phyloP scores from a whole-genome alignment of 1,140 invertebrate genomes.

The Drosophila kohkoa region DNA sequence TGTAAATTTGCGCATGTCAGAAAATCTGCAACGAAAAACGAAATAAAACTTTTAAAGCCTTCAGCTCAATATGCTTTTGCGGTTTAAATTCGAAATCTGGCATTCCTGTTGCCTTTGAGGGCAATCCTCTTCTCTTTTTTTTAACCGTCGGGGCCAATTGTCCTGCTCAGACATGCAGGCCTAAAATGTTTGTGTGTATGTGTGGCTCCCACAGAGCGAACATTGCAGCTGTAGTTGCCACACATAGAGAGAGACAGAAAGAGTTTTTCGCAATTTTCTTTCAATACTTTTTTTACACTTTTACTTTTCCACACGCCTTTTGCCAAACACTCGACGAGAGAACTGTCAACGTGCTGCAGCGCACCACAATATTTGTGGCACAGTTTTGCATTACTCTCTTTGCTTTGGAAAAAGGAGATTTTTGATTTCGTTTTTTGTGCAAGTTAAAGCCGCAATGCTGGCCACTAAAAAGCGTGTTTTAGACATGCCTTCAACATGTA shows the following conservation, averaged over 20 bases:
- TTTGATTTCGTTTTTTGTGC: slow-evolving; percentile 31
- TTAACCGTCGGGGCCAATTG: slow-evolving; percentile 40
- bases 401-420: slow-evolving; percentile 31
- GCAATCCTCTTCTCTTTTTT: slow-evolving; percentile 4
- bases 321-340: slow-evolving; percentile 20
- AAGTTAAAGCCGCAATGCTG: slow-evolving; percentile 13
- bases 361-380: slow-evolving; percentile 45
- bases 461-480: slow-evolving; percentile 51
- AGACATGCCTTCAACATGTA: slow-evolving; percentile 54
- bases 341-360: slow-evolving; percentile 44
- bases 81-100: slow-evolving; percentile 4
- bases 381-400: slow-evolving; percentile 40
- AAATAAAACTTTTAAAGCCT: neutral
- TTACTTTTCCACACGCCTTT: slow-evolving; percentile 14
- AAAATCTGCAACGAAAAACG: neutral
- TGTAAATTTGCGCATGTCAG: neutral
- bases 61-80: neutral
- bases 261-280: neutral
- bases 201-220: neutral
- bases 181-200: slow-evolving; percentile 7
- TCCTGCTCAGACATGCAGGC: slow-evolving; percentile 25
- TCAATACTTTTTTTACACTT: slow-evolving; percentile 22
- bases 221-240: slow-evolving; percentile 10
- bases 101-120: neutral
- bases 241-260: neutral